phyloP scores from a whole-genome alignment of 2,113 vertebrate genomes.

The Zapornia atra region DNA sequence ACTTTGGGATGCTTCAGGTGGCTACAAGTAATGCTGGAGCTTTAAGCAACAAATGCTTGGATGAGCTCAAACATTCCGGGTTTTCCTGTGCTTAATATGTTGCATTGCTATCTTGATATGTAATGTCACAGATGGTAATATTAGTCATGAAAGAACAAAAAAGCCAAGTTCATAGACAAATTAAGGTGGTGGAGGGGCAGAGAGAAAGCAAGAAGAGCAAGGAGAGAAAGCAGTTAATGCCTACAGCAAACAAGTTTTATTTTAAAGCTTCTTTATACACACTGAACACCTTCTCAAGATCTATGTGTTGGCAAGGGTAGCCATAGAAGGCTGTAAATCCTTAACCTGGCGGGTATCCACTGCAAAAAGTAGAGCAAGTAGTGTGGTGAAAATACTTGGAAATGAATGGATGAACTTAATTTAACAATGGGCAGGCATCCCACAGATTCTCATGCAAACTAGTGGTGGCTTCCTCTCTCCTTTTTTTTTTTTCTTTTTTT shows the following conservation, averaged over 20 bases:
- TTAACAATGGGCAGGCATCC: conserved; percentile 75
- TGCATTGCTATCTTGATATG: conserved; percentile 83
- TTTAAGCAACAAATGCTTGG: conserved; percentile 75
- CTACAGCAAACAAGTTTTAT: conserved; percentile 52
- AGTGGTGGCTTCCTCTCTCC: conserved; percentile 57
- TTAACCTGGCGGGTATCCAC: conserved; percentile 69
- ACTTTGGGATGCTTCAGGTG: conserved; percentile 71
- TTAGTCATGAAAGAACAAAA: conserved; percentile 86
- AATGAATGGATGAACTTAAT: conserved; percentile 79
- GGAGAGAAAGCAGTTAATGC: neutral
- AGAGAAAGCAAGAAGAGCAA: neutral
- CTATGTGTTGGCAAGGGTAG: conserved; percentile 52
- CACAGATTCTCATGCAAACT: conserved; percentile 76
- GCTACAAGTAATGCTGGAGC: conserved; percentile 60
- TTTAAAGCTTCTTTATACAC: conserved; percentile 62
- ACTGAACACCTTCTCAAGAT: conserved; percentile 62
- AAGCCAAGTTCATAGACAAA: conserved; percentile 78
- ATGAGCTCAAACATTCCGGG: conserved; percentile 74
- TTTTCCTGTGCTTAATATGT: conserved; percentile 80
- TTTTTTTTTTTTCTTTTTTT: neutral
- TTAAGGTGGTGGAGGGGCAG: conserved; percentile 64
- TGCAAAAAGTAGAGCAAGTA: conserved; percentile 66
- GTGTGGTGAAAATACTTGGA: conserved; percentile 74
- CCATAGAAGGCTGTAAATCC: conserved; percentile 69
- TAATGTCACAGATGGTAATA: conserved; percentile 86